Evolutionary conservation across 64 coral and sea anemone genomes (phyloP).

Genomic region (Astreopora myriophthalma): DNA sequence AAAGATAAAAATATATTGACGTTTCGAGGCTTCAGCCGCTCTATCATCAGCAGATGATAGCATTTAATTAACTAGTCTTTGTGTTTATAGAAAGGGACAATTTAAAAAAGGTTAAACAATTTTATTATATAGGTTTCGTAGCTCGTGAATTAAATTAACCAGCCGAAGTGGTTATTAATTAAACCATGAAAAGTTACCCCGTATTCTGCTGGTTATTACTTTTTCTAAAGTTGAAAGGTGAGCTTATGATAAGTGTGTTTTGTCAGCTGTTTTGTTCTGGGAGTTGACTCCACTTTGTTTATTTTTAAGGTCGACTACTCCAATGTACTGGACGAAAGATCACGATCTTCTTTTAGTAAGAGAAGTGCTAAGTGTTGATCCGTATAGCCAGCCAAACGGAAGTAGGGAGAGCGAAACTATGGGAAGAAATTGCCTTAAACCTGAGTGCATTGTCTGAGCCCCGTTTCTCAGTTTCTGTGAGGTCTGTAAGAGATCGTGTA

Average conservation of each 20-base stretch:
- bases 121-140: background rate
- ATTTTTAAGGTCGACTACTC: background rate
- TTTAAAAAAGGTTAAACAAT: too few relatives aligned
- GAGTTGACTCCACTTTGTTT: background rate
- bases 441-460: conserved; percentile 6
- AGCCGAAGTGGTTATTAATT: background rate
- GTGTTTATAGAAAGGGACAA: too few relatives aligned
- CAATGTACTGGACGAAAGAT: conserved; percentile 37
- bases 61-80: too few relatives aligned
- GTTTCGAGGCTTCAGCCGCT: too few relatives aligned
- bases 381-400: conserved; percentile 35
- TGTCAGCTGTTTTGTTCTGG: background rate
- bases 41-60: too few relatives aligned
- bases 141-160: conserved; percentile 11
- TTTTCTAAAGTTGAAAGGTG: background rate
- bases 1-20: too few relatives aligned
- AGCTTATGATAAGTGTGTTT: background rate
- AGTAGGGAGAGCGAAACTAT: conserved; percentile 10
- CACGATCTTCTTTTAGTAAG: background rate
- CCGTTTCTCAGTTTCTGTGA: background rate
- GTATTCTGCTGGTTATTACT: background rate
- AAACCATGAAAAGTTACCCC: background rate
- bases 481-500: conserved; percentile 16
- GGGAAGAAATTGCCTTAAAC: conserved; percentile 22
- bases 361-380: conserved; percentile 40